Percentiles rank a stretch among this genome's conserved stretches.
Evolutionary conservation across 2,797 vertebrate genomes (phyloP).

Genomic region (Dallia pectoralis): DNA sequence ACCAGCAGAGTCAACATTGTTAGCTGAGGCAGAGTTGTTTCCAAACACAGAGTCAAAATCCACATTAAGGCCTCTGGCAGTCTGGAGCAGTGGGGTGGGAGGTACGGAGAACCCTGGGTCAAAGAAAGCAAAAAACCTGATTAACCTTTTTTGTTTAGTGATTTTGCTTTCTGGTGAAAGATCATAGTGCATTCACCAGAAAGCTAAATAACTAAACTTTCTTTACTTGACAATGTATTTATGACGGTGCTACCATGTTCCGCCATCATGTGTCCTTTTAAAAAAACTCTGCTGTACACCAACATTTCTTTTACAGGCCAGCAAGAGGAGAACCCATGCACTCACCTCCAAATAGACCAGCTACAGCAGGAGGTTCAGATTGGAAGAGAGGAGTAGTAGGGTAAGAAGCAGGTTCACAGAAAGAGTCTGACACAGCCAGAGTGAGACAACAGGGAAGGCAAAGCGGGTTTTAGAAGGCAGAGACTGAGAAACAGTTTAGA

Average conservation of each 20-base stretch:
- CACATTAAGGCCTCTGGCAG: slow-evolving; percentile 87
- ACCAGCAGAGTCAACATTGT: slow-evolving; percentile 86
- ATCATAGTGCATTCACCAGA: no score
- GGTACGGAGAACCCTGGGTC: slow-evolving; percentile 82
- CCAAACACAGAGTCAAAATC: slow-evolving; percentile 97
- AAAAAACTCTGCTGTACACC: neutral
- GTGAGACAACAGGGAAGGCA: slow-evolving; percentile 51
- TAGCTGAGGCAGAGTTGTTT: slow-evolving; percentile 82
- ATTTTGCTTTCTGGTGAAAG: neutral
- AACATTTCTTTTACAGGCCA: neutral
- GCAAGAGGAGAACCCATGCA: slow-evolving; percentile 28
- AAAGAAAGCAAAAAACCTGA: neutral
- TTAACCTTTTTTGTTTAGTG: neutral
- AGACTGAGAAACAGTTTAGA: slow-evolving; percentile 26
- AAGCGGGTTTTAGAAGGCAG: slow-evolving; percentile 37
- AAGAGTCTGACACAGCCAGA: slow-evolving; percentile 78
- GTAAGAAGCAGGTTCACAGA: slow-evolving; percentile 83
- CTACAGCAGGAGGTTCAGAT: slow-evolving; percentile 81
- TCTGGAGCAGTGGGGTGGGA: slow-evolving; percentile 82
- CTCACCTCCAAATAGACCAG: slow-evolving; percentile 89
- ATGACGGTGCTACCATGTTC: neutral
- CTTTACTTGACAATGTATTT: neutral
- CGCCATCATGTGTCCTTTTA: neutral
- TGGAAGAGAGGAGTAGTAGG: slow-evolving; percentile 80
- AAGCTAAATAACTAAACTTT: no score